phyloP scores from a whole-genome alignment of 2,113 vertebrate genomes.

The Aphelocoma coerulescens region DNA sequence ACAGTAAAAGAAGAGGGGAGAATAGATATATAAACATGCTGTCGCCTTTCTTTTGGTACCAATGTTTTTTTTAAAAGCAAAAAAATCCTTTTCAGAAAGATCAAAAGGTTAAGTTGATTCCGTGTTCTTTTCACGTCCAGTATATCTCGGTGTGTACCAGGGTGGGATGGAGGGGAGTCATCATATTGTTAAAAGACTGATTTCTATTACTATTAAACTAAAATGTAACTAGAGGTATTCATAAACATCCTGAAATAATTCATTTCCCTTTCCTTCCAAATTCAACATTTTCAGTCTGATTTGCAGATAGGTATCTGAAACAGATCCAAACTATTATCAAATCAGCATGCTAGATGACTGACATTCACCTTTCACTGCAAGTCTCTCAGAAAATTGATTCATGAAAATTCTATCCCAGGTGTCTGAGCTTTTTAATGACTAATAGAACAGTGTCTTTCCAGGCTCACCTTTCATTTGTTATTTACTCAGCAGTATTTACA shows the following conservation, averaged over 20 bases:
- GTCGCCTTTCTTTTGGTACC: background rate
- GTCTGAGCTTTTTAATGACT: slow-evolving; percentile 23
- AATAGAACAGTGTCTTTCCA: slow-evolving; percentile 1
- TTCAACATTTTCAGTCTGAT: slow-evolving; percentile 4
- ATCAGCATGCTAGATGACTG: background rate
- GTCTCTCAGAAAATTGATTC: background rate
- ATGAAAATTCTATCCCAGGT: background rate
- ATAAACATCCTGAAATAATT: background rate
- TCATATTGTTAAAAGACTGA: background rate
- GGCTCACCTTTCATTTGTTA: slow-evolving; percentile 50
- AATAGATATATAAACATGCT: background rate
- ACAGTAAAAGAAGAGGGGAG: background rate
- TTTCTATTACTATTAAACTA: background rate
- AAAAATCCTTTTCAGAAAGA: background rate
- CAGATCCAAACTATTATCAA: slow-evolving; percentile 18
- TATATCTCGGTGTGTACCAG: background rate
- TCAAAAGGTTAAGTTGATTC: background rate
- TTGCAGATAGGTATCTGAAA: slow-evolving; percentile 28
- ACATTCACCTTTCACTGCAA: slow-evolving; percentile 30
- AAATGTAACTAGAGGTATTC: background rate
- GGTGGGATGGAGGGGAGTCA: rapidly evolving
- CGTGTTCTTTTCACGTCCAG: background rate
- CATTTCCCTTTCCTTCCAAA: background rate
- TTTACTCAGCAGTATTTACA: slow-evolving; percentile 49
- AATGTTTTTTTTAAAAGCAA: background rate